Evolutionary conservation across 2,113 vertebrate species (phyloP).

Genomic region (Puffinus mauretanicus): DNA sequence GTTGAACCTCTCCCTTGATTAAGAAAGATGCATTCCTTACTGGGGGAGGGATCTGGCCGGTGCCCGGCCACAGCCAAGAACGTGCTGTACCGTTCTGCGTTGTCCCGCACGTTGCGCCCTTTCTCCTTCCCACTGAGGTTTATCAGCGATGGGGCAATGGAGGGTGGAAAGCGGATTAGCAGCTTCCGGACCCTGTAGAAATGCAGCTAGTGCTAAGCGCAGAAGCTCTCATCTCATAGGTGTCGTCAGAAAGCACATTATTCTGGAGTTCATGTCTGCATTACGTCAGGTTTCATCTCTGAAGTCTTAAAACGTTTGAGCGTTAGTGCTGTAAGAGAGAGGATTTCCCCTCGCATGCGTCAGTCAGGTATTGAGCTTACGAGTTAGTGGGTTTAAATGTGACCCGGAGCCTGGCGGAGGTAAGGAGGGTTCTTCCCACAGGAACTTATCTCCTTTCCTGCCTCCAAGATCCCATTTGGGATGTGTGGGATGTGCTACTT

Average conservation of each 20-base stretch:
- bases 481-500: background rate
- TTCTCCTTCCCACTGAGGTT: background rate
- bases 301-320: background rate
- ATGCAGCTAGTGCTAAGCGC: background rate
- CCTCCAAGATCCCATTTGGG: background rate
- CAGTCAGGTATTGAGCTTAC: background rate
- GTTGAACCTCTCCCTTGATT: background rate
- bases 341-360: background rate
- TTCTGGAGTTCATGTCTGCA: background rate
- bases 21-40: background rate
- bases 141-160: background rate
- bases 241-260: background rate
- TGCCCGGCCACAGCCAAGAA: background rate
- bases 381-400: background rate
- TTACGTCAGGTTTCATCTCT: background rate
- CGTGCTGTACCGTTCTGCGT: accelerated
- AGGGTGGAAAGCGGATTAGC: background rate
- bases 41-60: background rate
- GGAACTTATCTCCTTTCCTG: background rate
- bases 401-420: background rate
- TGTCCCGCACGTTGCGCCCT: background rate
- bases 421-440: background rate
- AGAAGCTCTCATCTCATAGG: background rate
- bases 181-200: background rate
- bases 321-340: background rate